Evolutionary conservation across 2,113 vertebrate genomes (phyloP).

Genomic region (Pelecanoides urinatrix): DNA sequence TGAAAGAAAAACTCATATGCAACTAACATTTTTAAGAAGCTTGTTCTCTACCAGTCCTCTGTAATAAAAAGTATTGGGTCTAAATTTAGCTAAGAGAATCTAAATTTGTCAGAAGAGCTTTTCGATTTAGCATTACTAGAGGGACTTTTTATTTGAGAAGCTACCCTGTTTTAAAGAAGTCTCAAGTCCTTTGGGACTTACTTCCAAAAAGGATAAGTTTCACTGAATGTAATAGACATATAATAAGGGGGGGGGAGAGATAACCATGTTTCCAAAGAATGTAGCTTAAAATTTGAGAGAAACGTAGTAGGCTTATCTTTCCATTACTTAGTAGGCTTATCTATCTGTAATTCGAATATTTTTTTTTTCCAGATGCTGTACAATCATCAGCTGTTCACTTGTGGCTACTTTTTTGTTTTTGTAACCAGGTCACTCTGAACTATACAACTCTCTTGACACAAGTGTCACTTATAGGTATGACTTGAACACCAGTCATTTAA

Average conservation of each 20-base stretch:
- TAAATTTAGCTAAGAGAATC: background rate
- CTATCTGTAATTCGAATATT: background rate
- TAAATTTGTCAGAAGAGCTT: background rate
- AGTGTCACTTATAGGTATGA: background rate
- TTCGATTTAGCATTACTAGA: background rate
- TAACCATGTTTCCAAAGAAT: background rate
- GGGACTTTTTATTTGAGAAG: background rate
- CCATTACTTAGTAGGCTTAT: background rate
- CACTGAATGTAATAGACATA: background rate
- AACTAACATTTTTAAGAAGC: background rate
- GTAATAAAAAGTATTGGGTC: background rate
- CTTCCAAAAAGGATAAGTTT: background rate
- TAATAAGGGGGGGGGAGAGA: background rate
- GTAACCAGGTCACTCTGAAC: background rate
- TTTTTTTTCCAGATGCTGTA: background rate
- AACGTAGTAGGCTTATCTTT: background rate
- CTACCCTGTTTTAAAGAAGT: background rate
- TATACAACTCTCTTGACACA: background rate
- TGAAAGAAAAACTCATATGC: background rate
- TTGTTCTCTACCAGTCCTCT: background rate
- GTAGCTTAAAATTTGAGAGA: background rate
- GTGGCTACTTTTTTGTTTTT: background rate
- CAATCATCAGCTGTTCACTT: background rate
- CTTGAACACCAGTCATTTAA: background rate
- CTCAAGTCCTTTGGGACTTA: background rate